phyloP scores from a whole-genome alignment of 2,888 invertebrate species.

The Dolichopus griseipennis region DNA sequence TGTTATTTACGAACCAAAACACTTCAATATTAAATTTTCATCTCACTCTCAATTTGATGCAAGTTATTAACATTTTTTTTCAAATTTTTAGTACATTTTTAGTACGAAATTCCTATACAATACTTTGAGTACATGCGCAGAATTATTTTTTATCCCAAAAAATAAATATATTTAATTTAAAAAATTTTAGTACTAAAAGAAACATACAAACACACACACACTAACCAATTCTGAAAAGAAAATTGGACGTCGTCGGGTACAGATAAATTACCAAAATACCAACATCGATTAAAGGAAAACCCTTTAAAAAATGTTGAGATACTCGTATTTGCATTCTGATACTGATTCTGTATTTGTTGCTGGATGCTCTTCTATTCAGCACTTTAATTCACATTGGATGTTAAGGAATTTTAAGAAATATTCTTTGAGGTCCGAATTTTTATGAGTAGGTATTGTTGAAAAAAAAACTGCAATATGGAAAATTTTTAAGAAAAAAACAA shows the following conservation, averaged over 20 bases:
- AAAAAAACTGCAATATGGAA: no score
- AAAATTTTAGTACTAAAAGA: no score
- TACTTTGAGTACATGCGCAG: not conserved
- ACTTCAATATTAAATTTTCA: not conserved
- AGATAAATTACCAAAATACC: not conserved
- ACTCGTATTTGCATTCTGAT: not conserved
- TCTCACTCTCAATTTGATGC: not conserved
- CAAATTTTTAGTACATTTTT: not conserved
- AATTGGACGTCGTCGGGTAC: not conserved
- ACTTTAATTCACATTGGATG: not conserved
- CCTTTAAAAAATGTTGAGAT: no score
- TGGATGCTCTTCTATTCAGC: not conserved
- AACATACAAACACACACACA: no score
- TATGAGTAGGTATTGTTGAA: no score
- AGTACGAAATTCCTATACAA: not conserved
- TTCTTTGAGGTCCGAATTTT: no score
- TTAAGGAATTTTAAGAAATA: not conserved
- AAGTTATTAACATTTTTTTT: not conserved
- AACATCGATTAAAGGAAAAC: not conserved
- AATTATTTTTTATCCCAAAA: not conserved
- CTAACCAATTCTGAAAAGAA: no score
- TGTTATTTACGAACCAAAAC: not conserved
- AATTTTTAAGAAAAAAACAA: no score
- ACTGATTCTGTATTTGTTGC: conserved; percentile 3
- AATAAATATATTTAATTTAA: no score